Base-by-base conservation (phyloP, 2,797 vertebrate genomes). In the Gymnodraco acuticeps region DNA sequence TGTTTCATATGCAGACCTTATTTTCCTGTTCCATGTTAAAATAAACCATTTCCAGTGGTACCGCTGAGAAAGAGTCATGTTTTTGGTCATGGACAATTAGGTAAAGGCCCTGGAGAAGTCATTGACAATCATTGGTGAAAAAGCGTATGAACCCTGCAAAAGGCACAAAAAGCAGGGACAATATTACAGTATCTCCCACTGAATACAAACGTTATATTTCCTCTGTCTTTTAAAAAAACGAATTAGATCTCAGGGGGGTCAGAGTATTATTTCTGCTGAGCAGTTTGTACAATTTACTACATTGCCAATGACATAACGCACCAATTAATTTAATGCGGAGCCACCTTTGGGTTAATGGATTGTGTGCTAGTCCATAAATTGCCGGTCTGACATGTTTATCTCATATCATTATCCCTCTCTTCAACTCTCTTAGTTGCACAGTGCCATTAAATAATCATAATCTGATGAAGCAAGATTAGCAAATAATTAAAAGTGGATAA, bases 311-410 rank as follows among this genome's bases (percentile, higher is more conserved):
- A 51, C 33, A 23, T 50, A 31, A 47, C 52, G n/a, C 16, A 61
- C 54, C 70, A 51, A 41, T 69, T 69, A 64, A 73, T 64, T 33
- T 13, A 41, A 55, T 10, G 19, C 27, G 33, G n/a, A 27, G 53
- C 58, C 51, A 64, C 48, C 27, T 59, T 16, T 59, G 12, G 50
- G 50, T 65, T 38, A 58, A 58, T 59, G 52, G 52, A 3, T 20
- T 51, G n/a, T 31, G 5, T 56, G 42, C n/a, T 73, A 17, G 20
- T 41, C 12, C 45, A 53, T 17, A 20, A 31, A 16, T 27, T 48
- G 13, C 31, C 31, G 11, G n/a, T 59, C 19, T 58, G 12, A 27
- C n/a, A 46, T 78, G 23, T 43, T 50, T 47, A 13, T 71, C 6
- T 7, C 9, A 48, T 17, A 17, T 38, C 31, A 38, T 47, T 53